phyloP scores from a whole-genome alignment of 2,888 invertebrate species.

The Spilarctia lutea region DNA sequence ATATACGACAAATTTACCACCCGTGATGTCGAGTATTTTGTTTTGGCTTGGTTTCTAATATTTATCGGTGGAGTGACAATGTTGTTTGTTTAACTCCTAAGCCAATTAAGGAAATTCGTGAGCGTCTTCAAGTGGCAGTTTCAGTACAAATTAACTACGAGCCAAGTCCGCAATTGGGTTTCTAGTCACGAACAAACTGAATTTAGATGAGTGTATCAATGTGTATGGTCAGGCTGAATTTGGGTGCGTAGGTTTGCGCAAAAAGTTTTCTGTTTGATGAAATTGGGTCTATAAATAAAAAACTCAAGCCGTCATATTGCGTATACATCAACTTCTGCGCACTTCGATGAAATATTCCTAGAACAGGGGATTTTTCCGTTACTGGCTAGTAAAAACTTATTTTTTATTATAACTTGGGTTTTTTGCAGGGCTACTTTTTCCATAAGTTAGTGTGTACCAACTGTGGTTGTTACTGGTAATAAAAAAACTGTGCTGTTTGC shows the following conservation, averaged over 20 bases:
- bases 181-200: conserved; percentile 77
- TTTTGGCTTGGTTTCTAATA: conserved; percentile 43
- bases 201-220: conserved; percentile 81
- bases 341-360: conserved; percentile 38
- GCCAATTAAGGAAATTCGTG: conserved; percentile 70
- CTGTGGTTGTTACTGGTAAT: too few relatives aligned
- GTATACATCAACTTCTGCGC: conserved; percentile 42
- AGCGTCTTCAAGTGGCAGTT: conserved; percentile 71
- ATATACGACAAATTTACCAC: conserved; percentile 39
- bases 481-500: neutral
- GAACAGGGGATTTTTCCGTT: conserved; percentile 26
- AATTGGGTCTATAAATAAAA: conserved; percentile 61
- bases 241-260: conserved; percentile 53
- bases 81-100: conserved; percentile 67
- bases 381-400: conserved; percentile 29
- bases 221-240: conserved; percentile 63
- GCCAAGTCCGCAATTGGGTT: conserved; percentile 64
- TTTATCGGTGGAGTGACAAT: conserved; percentile 59
- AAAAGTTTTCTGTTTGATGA: conserved; percentile 65
- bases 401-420: conserved; percentile 13
- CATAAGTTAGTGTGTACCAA: neutral
- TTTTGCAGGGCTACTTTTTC: neutral
- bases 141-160: conserved; percentile 73
- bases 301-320: conserved; percentile 46
- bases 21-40: conserved; percentile 31